A percentile compares a stretch with the other conserved stretches of the same genome.
Evolutionary conservation across 2,113 vertebrate species (phyloP).

Genomic region (Elanus axillaris): DNA sequence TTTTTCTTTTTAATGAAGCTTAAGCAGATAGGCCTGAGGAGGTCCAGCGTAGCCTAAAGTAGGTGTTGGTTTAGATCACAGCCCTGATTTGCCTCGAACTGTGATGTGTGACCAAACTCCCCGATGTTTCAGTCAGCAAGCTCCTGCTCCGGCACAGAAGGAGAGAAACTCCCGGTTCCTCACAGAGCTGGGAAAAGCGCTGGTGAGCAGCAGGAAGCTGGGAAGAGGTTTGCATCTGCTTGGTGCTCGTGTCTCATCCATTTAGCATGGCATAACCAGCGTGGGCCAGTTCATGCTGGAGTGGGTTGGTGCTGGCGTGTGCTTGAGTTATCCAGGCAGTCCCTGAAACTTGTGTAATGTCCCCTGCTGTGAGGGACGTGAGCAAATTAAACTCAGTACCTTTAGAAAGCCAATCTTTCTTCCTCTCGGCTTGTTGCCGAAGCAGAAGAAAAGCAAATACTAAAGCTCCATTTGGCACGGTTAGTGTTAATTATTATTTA

Average conservation of each 20-base stretch:
- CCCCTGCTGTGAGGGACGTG: background rate
- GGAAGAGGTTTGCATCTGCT: background rate
- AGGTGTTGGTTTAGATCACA: background rate
- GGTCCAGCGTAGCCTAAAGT: background rate
- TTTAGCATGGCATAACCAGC: accelerated
- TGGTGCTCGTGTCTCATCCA: accelerated
- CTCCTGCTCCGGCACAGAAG: background rate
- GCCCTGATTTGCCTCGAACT: no score
- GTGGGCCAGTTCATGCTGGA: background rate
- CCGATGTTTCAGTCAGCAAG: accelerated
- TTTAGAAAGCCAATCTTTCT: background rate
- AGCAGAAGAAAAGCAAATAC: background rate
- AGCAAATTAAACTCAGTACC: background rate
- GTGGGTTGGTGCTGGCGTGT: background rate
- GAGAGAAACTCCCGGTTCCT: background rate
- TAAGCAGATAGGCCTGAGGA: no score
- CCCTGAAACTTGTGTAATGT: background rate
- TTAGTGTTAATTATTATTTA: background rate
- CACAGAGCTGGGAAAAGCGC: accelerated
- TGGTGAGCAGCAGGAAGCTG: background rate
- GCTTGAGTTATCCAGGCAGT: background rate
- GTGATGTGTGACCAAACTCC: background rate
- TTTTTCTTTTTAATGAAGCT: background rate
- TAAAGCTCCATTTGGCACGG: background rate
- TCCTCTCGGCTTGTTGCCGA: background rate